Base-by-base conservation (phyloP, 2,113 vertebrate species). In the Nannospalax galili region DNA sequence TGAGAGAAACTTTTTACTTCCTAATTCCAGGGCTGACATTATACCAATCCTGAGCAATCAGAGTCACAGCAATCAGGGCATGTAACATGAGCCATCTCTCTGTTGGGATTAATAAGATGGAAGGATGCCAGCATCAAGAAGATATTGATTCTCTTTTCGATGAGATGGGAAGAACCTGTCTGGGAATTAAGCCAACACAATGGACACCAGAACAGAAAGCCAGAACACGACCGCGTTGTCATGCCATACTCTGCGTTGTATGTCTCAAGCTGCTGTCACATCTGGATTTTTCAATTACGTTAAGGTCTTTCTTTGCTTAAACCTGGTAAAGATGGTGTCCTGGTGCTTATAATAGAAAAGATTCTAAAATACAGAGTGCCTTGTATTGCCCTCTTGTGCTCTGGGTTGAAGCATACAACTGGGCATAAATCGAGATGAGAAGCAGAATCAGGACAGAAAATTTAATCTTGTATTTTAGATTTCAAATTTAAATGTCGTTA, bases 401-500 rank as follows among this genome's bases (percentile, higher is more conserved):
- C 67, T 7, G 20, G 14, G 15, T 45, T 80, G 92, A 45, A 88
- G 17, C 15, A 17, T 2, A 74, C 45, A 78, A 37, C 75, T 37
- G 45, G 81, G 37, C 28, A 87, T 73, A 78, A 48, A 72, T 56
- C 48, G 78, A 22, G 6, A 91, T 67, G 70, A 73, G 73, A 91
- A 88, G 14, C 15, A 64, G 7, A 72, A 70, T 35, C 45, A 52
- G 37, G 20, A 70, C 35, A 87, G 72, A 90, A 74, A 60, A 91
- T 88, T 82, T 86, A 62, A 91, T 64, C 37, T 84, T 80, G 67
- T 65, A 62, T 74, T 92, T 90, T 72, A 78, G 35, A 84, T 84
- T 84, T 94, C 78, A 90, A 70, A 77, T 94, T 84, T 84, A 94
- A 92, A 79, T 92, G 73, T 40, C 64, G 40, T 78, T 30, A n/a